A percentile compares a stretch with the other conserved stretches of the same genome.
phyloP scores from a whole-genome alignment of 2,113 vertebrate genomes.

The Lucifuga dentata region DNA sequence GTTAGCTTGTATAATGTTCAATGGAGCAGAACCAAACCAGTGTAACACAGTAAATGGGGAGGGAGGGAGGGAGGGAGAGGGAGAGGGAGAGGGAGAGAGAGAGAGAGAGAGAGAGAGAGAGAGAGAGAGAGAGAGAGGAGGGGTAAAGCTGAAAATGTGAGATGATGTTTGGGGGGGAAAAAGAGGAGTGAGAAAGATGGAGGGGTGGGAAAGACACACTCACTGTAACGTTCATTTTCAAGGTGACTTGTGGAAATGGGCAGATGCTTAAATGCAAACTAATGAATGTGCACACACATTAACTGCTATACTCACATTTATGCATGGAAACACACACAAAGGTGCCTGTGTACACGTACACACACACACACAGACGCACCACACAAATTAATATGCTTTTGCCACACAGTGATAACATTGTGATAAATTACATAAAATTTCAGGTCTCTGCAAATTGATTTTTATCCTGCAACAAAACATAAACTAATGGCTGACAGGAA shows the following conservation, averaged over 20 bases:
- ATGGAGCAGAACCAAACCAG: slow-evolving; percentile 19
- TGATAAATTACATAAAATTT: too few relatives aligned
- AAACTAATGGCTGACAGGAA: too few relatives aligned
- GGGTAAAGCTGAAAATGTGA: slow-evolving; percentile 7
- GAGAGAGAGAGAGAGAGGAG: slow-evolving; percentile 2
- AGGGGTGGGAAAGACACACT: slow-evolving; percentile 1
- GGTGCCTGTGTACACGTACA: too few relatives aligned
- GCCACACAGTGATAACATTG: too few relatives aligned
- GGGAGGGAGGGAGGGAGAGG: slow-evolving; percentile 10
- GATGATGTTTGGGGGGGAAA: not conserved
- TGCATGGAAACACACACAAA: not conserved
- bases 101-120: slow-evolving; percentile 4
- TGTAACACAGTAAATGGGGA: slow-evolving; percentile 3
- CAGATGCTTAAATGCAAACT: not conserved
- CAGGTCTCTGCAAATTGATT: too few relatives aligned
- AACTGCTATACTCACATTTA: not conserved
- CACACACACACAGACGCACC: too few relatives aligned
- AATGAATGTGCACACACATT: not conserved
- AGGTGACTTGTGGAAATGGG: slow-evolving; percentile 21
- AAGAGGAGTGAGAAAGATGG: slow-evolving; percentile 6
- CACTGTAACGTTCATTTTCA: slow-evolving; percentile 19
- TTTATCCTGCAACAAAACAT: too few relatives aligned
- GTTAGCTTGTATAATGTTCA: slow-evolving; percentile 7
- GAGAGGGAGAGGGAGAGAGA: not conserved
- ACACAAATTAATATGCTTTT: too few relatives aligned